phyloP scores from a whole-genome alignment of 2,113 vertebrate genomes.

The Hucho hucho region DNA sequence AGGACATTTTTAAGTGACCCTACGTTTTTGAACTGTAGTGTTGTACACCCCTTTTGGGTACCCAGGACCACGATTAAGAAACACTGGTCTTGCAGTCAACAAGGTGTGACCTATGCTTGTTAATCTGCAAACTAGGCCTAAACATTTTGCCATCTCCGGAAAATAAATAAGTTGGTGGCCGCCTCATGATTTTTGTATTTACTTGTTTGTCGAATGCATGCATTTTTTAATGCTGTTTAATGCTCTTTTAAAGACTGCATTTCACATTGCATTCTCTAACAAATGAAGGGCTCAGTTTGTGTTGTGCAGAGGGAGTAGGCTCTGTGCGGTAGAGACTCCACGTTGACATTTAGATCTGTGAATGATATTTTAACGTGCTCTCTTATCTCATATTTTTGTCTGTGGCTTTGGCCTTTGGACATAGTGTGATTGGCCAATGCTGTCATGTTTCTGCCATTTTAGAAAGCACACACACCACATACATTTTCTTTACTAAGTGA shows the following conservation, averaged over 20 bases:
- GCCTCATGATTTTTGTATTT: too few species aligned
- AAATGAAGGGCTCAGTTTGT: background rate
- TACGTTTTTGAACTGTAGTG: too few species aligned
- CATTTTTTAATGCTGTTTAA: background rate
- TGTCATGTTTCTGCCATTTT: background rate
- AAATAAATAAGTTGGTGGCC: background rate
- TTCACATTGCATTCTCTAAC: background rate
- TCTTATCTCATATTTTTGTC: background rate
- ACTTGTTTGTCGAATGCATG: too few species aligned
- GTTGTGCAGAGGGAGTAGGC: background rate
- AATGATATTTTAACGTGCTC: background rate
- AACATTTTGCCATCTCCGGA: background rate
- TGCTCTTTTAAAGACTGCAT: background rate
- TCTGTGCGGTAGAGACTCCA: background rate
- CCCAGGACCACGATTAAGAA: too few species aligned
- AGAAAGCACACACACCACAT: background rate
- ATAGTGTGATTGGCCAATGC: background rate
- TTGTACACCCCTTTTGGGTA: too few species aligned
- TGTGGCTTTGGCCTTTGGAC: background rate
- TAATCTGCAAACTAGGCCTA: background rate
- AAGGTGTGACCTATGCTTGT: background rate
- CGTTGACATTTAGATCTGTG: background rate
- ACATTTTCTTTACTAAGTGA: background rate
- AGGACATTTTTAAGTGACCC: too few species aligned
- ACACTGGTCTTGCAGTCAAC: slow-evolving; percentile 3